Base-by-base conservation (phyloP, 1,140 invertebrate genomes). In the Drosophila parabipectinata region DNA sequence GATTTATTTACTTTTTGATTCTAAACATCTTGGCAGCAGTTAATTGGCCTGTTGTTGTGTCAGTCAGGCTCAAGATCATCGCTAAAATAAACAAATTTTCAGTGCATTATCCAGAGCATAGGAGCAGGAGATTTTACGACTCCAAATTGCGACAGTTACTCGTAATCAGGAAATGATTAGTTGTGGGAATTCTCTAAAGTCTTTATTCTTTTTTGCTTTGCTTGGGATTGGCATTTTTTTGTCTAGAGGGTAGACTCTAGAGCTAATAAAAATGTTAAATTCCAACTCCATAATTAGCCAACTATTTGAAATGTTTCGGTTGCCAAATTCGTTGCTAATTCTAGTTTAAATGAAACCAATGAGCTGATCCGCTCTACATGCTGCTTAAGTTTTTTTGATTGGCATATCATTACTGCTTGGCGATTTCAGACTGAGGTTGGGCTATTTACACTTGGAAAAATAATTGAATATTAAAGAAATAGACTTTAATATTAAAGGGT, bases 1-100 rank as follows among this genome's bases (percentile, higher is more conserved):
- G 67, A 73, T 75, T 87, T 85, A 75, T 85, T 85, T 85, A 87
- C 81, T 85, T 85, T 85, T 87, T 85, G 81, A 84, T 84, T 89
- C 60, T 71, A 64, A 56, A 10, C 47, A 24, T 53, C 50, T 56
- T 77, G 83, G 56, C 64, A 71, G 64, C 84, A 83, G 83, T 88
- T 88, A 88, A 88, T 88, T 88, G 83, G 83, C 39, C 69, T 50
- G 50, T 72, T 81, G 73, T 71, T 68, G 59, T 84, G 77, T 87
- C 81, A 72, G 62, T 58, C 61, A 61, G 78, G 62, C 82, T 87
- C 51, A 79, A 61, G 56, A 53, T 73, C 44, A 66, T 62, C 62
- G 55, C 30, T 15, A 64, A 63, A 63, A 58, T 68, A 88, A 88
- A 88, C 79, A 88, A 83, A 88, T 88, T 83, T 72, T 59, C 63